These are phyloP conservation scores for Tiaroga cobitis DNA, from an alignment of 2,797 vertebrate genomes.

Conservation along the genomic window DNA sequence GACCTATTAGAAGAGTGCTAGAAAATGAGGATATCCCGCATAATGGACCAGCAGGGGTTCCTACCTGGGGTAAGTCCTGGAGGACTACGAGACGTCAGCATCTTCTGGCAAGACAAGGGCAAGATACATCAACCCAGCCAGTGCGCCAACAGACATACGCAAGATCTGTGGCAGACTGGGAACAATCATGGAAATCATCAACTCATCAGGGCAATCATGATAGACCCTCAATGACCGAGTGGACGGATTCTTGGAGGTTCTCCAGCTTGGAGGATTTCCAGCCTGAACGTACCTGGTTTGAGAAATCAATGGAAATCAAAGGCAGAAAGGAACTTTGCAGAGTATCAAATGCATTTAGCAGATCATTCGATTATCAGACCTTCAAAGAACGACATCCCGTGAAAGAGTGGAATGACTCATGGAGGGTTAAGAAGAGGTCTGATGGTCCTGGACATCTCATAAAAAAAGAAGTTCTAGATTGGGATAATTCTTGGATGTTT, in stretches of 20 bases:
- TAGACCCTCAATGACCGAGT: constrained; percentile 64
- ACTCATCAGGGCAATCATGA: constrained; percentile 62
- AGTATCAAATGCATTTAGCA: constrained; percentile 48
- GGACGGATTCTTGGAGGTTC: constrained; percentile 68
- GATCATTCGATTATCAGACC: constrained; percentile 51
- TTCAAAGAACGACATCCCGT: constrained; percentile 58
- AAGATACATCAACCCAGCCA: constrained; percentile 9
- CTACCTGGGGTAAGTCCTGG: constrained; percentile 66
- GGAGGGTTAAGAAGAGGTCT: constrained; percentile 51
- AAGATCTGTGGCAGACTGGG: constrained; percentile 62
- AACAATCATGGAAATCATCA: constrained; percentile 65
- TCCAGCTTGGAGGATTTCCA: constrained; percentile 41
- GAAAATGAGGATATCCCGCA: constrained; percentile 44
- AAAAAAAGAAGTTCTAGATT: constrained; percentile 34
- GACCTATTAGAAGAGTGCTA: constrained; percentile 35
- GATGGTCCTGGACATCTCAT: not conserved
- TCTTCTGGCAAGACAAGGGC: constrained; percentile 22
- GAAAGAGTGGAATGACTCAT: constrained; percentile 64
- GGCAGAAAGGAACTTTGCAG: constrained; percentile 44
- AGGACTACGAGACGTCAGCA: constrained; percentile 58
- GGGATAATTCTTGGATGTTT: constrained; percentile 51
- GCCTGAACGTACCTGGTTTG: constrained; percentile 11
- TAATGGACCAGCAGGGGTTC: constrained; percentile 59
- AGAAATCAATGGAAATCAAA: constrained; percentile 57
- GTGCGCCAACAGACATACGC: not conserved